A percentile compares a stretch with the other conserved stretches of the same genome.
Conservation (phyloP, 2,888 invertebrate species). For the Morinoia aosen region DNA sequence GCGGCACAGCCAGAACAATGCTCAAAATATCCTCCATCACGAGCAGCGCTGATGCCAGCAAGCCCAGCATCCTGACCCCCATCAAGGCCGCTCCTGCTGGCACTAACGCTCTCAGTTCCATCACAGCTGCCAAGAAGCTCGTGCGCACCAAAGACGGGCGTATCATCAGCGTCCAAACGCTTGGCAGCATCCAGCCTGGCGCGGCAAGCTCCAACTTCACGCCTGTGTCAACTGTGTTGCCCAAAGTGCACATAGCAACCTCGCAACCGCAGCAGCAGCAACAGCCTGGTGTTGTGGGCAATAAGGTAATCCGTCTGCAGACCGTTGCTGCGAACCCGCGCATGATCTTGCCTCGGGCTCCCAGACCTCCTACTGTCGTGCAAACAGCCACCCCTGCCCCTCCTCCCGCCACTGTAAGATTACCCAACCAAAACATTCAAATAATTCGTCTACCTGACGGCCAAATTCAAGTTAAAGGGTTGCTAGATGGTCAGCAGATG, state of each 20-base stretch:
- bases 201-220: constrained; percentile 22
- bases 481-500: constrained; percentile 92
- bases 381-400: constrained; percentile 17
- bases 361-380: constrained; percentile 54
- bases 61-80: background rate
- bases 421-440: constrained; percentile 82
- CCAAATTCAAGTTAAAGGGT: constrained; percentile 90
- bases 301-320: constrained; percentile 66
- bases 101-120: constrained; percentile 58
- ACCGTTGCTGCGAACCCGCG: constrained; percentile 58
- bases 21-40: constrained; percentile 53
- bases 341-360: constrained; percentile 62
- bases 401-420: constrained; percentile 73
- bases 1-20: background rate
- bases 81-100: constrained; percentile 58
- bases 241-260: constrained; percentile 61
- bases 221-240: constrained; percentile 56
- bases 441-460: constrained; percentile 92
- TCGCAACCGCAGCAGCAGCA: constrained; percentile 54
- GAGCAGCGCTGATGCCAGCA: background rate
- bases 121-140: constrained; percentile 63
- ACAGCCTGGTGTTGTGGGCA: constrained; percentile 59
- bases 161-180: constrained; percentile 66
- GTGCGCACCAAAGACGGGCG: constrained; percentile 64
- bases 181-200: constrained; percentile 5